Evolutionary conservation across 2,797 vertebrate species (phyloP), one percentile per base, ranked within the genome.

Genomic region (Erethizon dorsatum): DNA sequence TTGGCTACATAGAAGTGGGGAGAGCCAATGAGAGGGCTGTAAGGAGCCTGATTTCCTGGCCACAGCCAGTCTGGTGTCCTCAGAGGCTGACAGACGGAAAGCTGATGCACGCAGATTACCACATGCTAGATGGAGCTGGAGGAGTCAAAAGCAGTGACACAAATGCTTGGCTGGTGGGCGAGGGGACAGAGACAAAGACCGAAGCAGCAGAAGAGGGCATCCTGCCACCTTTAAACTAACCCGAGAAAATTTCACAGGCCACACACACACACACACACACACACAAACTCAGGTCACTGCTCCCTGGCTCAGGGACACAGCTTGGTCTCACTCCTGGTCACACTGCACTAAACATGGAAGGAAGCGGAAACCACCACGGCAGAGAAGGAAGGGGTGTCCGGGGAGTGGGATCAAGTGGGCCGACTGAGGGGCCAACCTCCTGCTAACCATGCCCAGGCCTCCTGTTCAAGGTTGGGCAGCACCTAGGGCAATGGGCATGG

Each of bases 1-100:
- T 31, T 97, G 92, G 83, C 90, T 24, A 90, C 73, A 67, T 10
- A 61, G 65, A 88, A 90, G 17, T 15, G 9, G 88, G 15, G 28
- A 86, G 52, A 86, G 52, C 86, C 86, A 96, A 61, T 83, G 91
- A 69, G 12, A 37, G 20, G 20, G 33, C 33, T 45, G 28, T 18
- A 18, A 45, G 13, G 57, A 67, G 77, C 67, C 69, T 83, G 69
- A 71, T 80, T 54, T 63, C 52, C 45, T 3, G 4, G 50, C 67
- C n/a, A 41, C n/a, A 88, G 65, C 13, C 61, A 88, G 56, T 37
- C 85, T 7, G 1, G 18, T 85, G 83, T 47, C 28, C 0, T 73
- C 80, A 79, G 18, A 52, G 26, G 57, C 84, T 3, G 15, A 52
- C 33, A 56, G 63, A 67, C 33, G 57, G n/a, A n/a, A 67, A 78